phyloP scores from a whole-genome alignment of 2,797 vertebrate genomes.

The Myotis planiceps region DNA sequence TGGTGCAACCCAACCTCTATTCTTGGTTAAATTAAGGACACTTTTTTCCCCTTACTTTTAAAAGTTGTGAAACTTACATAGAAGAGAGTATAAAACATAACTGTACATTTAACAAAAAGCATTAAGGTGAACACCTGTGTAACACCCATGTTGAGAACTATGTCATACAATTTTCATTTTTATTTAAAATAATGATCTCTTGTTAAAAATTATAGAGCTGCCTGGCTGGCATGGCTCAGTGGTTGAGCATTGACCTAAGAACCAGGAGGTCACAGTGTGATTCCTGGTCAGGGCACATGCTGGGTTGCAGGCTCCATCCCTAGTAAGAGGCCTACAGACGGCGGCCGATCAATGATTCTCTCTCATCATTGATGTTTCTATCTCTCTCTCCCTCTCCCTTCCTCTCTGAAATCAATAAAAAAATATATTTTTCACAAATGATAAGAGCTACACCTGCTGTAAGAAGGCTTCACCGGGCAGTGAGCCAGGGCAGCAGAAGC shows the following conservation, averaged over 20 bases:
- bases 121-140: background rate
- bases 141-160: background rate
- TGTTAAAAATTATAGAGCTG: background rate
- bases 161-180: background rate
- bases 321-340: no score
- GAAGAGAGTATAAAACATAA: background rate
- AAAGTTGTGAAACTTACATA: background rate
- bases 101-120: background rate
- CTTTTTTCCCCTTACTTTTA: background rate
- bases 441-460: no score
- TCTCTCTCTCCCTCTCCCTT: no score
- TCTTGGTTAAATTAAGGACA: background rate
- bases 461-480: background rate
- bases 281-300: no score
- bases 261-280: no score
- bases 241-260: no score
- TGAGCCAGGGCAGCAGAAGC: background rate
- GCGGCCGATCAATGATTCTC: no score
- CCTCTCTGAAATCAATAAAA: no score
- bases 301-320: no score
- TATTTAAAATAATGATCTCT: background rate
- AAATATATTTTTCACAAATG: no score
- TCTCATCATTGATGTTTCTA: no score
- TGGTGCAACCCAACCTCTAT: background rate
- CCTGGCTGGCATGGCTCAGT: no score